Conservation (phyloP, 2,113 vertebrate genomes). For the Pheucticus melanocephalus region DNA sequence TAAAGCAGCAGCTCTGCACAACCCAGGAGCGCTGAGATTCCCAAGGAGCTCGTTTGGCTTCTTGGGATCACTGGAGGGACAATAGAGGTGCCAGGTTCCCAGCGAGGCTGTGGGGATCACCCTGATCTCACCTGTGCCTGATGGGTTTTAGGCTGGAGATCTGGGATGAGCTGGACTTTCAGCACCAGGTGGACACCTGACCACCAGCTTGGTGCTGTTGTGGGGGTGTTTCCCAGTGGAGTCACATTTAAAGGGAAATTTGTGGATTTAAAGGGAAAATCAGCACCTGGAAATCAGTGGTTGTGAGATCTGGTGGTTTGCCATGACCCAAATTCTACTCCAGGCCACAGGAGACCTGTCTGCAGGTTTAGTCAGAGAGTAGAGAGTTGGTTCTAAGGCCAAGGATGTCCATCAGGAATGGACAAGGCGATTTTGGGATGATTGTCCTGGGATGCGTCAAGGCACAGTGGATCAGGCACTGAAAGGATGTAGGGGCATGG, state of each 20-base stretch:
- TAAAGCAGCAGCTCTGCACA: slow-evolving; percentile 8
- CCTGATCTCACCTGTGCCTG: background rate
- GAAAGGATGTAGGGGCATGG: background rate
- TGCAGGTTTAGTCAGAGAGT: too few relatives aligned
- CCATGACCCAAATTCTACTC: fast-evolving
- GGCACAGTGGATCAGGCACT: background rate
- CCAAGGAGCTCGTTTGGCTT: background rate
- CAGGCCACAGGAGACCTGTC: too few relatives aligned
- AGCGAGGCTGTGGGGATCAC: background rate
- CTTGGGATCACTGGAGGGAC: background rate
- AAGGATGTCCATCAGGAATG: background rate
- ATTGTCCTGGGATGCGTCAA: background rate
- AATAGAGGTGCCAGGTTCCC: background rate
- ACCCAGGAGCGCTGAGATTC: background rate
- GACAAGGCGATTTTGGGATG: background rate
- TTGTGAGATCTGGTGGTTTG: background rate
- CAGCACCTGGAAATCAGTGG: fast-evolving
- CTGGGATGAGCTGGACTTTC: background rate
- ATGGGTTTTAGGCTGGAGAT: background rate
- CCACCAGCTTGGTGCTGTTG: background rate
- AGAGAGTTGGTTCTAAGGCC: background rate
- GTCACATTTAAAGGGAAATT: background rate
- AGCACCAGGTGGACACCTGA: background rate
- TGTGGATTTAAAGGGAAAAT: background rate
- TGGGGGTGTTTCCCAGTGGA: fast-evolving